A percentile compares a stretch with the other conserved stretches of the same genome.
These are phyloP conservation scores for Hydraecia micacea DNA, from an alignment of 2,888 invertebrate genomes.

Conservation along the genomic window DNA sequence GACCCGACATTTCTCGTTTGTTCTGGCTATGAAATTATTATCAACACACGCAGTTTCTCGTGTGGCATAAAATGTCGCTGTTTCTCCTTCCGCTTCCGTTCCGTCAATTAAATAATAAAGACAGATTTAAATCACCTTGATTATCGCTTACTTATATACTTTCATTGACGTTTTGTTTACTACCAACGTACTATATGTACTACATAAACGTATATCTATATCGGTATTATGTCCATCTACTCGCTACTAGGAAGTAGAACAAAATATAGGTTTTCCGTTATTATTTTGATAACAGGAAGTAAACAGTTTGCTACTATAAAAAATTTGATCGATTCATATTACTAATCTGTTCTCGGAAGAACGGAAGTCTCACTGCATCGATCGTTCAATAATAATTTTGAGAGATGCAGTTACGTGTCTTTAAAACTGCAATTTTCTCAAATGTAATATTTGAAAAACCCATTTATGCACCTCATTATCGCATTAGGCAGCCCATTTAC, in stretches of 20 bases:
- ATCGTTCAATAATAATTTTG: not conserved
- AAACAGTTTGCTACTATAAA: not conserved
- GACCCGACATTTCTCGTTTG: conserved; percentile 12
- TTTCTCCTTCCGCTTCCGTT: conserved; percentile 68
- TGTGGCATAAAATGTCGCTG: conserved; percentile 41
- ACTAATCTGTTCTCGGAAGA: not conserved
- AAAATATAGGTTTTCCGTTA: conserved; percentile 12
- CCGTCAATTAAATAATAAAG: conserved; percentile 60
- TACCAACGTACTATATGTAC: conserved; percentile 4
- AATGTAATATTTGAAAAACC: not conserved
- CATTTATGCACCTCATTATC: not conserved
- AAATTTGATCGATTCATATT: not conserved
- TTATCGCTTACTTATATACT: conserved; percentile 48
- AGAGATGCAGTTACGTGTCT: not conserved
- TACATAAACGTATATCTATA: not conserved
- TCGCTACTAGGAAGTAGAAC: conserved; percentile 32
- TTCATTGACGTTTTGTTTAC: conserved; percentile 50
- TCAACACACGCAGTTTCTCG: conserved; percentile 17
- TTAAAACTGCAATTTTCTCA: not conserved
- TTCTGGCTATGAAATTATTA: conserved; percentile 14
- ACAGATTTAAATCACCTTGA: conserved; percentile 64
- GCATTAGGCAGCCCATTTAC: not conserved
- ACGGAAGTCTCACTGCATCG: no score
- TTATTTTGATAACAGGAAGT: conserved; percentile 20
- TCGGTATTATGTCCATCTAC: conserved; percentile 8